Base-by-base conservation (phyloP, 2,113 vertebrate genomes). In the Zosterops pallidus region DNA sequence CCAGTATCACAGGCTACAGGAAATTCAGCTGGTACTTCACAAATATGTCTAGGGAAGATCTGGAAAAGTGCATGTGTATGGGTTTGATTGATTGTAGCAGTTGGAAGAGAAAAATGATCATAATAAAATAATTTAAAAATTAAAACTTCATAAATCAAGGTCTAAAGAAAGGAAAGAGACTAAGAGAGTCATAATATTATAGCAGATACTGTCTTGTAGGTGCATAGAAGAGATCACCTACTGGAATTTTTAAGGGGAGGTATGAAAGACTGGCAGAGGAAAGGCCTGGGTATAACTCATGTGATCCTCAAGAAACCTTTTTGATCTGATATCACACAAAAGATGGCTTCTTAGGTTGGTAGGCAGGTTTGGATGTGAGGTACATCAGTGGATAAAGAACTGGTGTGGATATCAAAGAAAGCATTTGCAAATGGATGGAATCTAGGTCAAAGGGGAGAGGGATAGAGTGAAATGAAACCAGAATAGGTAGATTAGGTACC, bases 261-360 rank as follows among this genome's bases (percentile, higher is more conserved):
- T 53, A 71, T 39, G 44, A 91, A 81, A 91, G 80, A 70, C 81
- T 80, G 86, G 46, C 24, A 63, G 59, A 86, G 72, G 64, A 87
- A 79, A 90, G 52, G 41, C 39, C 49, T 77, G 56, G 50, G 22
- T 90, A 71, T 44, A 80, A 22, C 81, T 94, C 50, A 75, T 79
- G n/a, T 94, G 86, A 92, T 86, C 79, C 56, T 86, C 50, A 80
- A 74, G 86, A 94, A 96, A 77, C 16, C 16, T 94, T 87, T 95
- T 80, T 95, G 82, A 87, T 94, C 71, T 76, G 8, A 3, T 82
- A 71, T 79, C 65, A 64, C 21, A 86, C 37, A 82, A 84, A 95
- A 88, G 44, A 46, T 78, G 89, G 24, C 22, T 94, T 91, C 86
- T 86, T 84, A 74, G 75, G 90, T 83, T 78, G 55, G 44, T 88